phyloP scores from a whole-genome alignment of 2,888 invertebrate genomes.

The Koerneria pararmatus region DNA sequence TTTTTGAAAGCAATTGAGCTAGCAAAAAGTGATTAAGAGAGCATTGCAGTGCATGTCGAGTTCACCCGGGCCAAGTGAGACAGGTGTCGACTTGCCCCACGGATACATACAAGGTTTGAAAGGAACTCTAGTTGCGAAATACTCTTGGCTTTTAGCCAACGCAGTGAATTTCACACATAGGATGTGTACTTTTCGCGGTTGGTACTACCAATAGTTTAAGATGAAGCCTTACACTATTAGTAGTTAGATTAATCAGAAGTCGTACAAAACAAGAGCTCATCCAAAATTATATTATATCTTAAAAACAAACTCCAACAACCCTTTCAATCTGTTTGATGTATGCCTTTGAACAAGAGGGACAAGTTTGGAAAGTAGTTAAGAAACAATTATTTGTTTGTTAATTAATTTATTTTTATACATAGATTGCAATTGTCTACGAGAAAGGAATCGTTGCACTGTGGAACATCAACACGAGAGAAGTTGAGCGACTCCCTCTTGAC shows the following conservation, averaged over 20 bases:
- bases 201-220: neutral
- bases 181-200: neutral
- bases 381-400: no score
- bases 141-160: neutral
- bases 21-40: neutral
- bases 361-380: no score
- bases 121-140: neutral
- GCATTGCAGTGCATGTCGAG: constrained; percentile 66
- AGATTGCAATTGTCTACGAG: constrained; percentile 87
- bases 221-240: neutral
- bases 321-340: no score
- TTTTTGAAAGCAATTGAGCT: no score
- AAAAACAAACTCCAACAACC: no score
- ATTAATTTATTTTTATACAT: no score
- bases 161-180: neutral
- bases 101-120: no score
- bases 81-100: constrained; percentile 93
- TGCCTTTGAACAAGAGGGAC: no score
- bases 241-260: neutral
- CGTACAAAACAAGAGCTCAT: neutral
- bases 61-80: constrained; percentile 91
- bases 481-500: constrained; percentile 67
- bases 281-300: no score
- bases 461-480: constrained; percentile 82
- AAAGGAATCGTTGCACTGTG: constrained; percentile 88